phyloP scores from a whole-genome alignment of 23 tunicate species.

The Trididemnum nubilum region DNA sequence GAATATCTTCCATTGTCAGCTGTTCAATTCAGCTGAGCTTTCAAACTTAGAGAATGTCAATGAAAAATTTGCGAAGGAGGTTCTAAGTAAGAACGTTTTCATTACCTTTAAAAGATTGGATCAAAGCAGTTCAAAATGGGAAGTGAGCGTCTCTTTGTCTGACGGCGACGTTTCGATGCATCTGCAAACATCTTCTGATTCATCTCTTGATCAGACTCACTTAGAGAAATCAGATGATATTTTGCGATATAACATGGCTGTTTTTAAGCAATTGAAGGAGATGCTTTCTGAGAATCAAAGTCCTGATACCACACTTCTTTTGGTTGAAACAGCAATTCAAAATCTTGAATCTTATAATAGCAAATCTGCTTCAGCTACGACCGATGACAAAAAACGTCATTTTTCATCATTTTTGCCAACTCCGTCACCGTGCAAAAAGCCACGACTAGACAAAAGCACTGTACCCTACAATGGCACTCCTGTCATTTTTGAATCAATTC shows the following conservation, averaged over 20 bases:
- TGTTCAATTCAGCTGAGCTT: neutral
- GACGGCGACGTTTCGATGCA: neutral
- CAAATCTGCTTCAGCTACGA: neutral
- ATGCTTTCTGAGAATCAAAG: neutral
- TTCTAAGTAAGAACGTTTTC: neutral
- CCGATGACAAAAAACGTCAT: conserved; percentile 23
- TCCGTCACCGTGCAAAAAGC: conserved; percentile 24
- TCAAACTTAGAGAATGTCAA: neutral
- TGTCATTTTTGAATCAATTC: neutral
- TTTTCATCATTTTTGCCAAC: neutral
- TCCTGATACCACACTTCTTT: neutral
- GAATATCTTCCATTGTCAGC: neutral
- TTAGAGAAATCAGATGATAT: neutral
- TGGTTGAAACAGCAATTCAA: neutral
- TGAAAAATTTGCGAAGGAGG: neutral
- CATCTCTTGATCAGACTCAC: neutral
- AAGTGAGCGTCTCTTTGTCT: neutral
- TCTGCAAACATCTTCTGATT: neutral
- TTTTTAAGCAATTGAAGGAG: conserved; percentile 7
- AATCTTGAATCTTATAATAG: neutral
- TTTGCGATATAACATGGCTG: neutral
- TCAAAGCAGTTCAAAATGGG: neutral
- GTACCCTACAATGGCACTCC: neutral
- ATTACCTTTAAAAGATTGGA: neutral
- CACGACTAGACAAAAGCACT: conserved; percentile 8